Evolutionary conservation across 2,888 invertebrate genomes (phyloP), one percentile per base, ranked within the genome.

Genomic region (Venusia cambrica): DNA sequence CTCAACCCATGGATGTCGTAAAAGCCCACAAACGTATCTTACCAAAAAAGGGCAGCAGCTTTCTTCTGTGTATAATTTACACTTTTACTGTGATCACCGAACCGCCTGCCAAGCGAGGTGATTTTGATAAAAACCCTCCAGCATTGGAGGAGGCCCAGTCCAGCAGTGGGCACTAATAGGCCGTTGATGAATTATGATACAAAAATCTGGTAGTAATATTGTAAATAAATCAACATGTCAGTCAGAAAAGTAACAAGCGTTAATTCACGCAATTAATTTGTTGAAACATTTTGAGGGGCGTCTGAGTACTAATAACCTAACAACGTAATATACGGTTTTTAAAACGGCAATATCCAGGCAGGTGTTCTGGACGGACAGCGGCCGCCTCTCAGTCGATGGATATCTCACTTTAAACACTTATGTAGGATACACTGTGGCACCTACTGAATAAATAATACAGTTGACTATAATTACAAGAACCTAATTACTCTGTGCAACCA

Each of bases 201-300:
- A 37, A 41, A 45, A 51, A 51, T 52, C 38, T 17, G 48, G 51
- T 51, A 52, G 20, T 18, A 17, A 45, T 39, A 48, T 45, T 45
- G 37, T 45, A 27, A 53, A 68, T 64, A 64, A 68, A 71, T 64
- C 67, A 63, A 50, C 42, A 29, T 54, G 58, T 64, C 64, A 60
- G 55, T 57, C 47, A n/a, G 34, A 52, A 50, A 55, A 62, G 70
- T 53, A 69, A 75, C 68, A 72, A 68, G 75, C 73, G 73, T 75
- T 68, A 72, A 75, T 73, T 69, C 76, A 69, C 63, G 66, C 65
- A 76, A 77, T 78, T 75, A 79, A 74, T 74, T 68, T 56, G 71
- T 72, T 74, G 64, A 76, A 66, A 75, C 76, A 72, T 54, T 64
- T 60, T 45, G 51, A 54, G 64, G 73, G 77, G 68, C 66, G 71